phyloP scores from a whole-genome alignment of 2,888 invertebrate species.

The Dolichopus griseipennis region DNA sequence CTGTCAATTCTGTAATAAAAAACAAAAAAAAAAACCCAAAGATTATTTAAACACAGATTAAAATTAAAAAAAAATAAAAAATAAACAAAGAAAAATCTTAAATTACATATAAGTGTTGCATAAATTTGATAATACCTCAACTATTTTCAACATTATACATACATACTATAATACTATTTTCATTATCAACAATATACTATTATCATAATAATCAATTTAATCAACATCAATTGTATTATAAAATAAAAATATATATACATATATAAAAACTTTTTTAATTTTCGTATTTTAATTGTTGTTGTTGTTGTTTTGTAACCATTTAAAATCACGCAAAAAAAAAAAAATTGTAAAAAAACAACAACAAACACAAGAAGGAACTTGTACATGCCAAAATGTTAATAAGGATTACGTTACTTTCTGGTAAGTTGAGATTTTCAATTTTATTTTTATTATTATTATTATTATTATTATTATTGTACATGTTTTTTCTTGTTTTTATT shows the following conservation, averaged over 20 bases:
- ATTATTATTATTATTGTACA: no score
- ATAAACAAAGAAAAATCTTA: no score
- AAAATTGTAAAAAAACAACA: neutral
- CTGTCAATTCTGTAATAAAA: no score
- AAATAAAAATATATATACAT: neutral
- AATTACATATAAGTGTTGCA: neutral
- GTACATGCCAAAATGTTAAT: slow-evolving; percentile 6
- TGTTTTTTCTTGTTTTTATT: neutral
- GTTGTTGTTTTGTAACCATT: neutral
- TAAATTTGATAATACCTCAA: neutral
- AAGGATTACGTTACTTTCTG: slow-evolving; percentile 1
- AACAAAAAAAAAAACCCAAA: no score
- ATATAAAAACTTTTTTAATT: neutral
- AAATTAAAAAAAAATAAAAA: no score
- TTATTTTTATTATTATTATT: no score
- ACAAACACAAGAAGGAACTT: neutral
- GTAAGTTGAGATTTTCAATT: neutral
- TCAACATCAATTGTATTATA: neutral
- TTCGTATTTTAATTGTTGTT: neutral
- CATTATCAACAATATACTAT: neutral
- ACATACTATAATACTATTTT: no score
- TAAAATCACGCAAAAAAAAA: no score
- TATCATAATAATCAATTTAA: neutral
- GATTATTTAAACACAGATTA: no score
- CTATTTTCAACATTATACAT: no score